Conservation (phyloP, 2,888 invertebrate genomes). For the Quadroppia sp. region DNA sequence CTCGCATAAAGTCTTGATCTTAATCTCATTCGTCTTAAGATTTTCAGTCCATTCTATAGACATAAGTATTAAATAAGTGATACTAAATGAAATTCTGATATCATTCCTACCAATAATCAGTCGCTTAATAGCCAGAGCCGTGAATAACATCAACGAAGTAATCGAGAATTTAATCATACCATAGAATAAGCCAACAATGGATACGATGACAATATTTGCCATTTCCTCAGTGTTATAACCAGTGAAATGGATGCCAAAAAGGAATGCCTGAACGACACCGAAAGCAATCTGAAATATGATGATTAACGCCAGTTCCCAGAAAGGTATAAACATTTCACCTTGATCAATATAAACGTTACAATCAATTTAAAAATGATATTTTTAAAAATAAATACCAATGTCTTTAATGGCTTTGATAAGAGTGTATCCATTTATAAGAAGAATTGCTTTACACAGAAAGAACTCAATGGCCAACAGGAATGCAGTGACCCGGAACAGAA, state of each 20-base stretch:
- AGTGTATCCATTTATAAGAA: background rate
- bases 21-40: background rate
- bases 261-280: background rate
- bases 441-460: background rate
- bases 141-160: background rate
- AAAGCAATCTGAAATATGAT: too few species aligned
- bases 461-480: background rate
- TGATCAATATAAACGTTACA: too few species aligned
- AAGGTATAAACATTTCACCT: too few species aligned
- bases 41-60: background rate
- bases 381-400: too few species aligned
- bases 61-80: background rate
- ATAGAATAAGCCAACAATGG: background rate
- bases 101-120: background rate
- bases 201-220: background rate
- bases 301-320: too few species aligned
- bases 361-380: too few species aligned
- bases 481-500: background rate
- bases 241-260: background rate
- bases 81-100: background rate
- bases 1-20: background rate
- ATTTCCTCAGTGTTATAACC: background rate
- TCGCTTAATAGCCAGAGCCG: background rate
- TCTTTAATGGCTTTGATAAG: background rate
- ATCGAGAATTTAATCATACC: constrained; percentile 4